These are phyloP conservation scores for Calameuta pallipes DNA, from an alignment of 2,888 invertebrate genomes.

Conservation along the genomic window DNA sequence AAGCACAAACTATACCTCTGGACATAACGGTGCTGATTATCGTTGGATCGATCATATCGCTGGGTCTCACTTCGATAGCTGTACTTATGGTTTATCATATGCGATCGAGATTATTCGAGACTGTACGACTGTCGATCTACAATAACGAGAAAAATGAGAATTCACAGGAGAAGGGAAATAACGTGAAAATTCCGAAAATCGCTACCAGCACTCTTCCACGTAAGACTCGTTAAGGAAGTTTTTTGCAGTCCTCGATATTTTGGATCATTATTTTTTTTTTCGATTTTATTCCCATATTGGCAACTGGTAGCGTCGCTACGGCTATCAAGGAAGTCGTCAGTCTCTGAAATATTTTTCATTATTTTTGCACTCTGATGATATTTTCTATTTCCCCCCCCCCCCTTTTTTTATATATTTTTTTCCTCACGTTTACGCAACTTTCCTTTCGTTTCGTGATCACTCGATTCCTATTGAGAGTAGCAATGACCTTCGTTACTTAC, in stretches of 20 bases:
- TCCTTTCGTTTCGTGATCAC: background rate
- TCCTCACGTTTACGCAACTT: background rate
- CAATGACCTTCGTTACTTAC: background rate
- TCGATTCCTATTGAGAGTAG: background rate
- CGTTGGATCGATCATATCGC: constrained; percentile 55
- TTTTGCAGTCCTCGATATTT: background rate
- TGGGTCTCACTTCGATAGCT: constrained; percentile 55
- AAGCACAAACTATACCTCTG: constrained; percentile 39
- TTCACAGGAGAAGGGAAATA: background rate
- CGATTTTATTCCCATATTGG: no score
- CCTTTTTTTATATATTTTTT: background rate
- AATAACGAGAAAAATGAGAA: constrained; percentile 42
- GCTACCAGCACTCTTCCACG: constrained; percentile 28
- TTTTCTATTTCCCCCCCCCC: no score
- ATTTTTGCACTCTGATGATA: background rate
- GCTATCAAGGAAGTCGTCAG: background rate
- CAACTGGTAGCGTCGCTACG: background rate
- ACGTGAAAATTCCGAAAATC: constrained; percentile 38
- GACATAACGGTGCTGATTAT: constrained; percentile 56
- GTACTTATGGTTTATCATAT: constrained; percentile 57
- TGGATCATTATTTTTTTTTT: constrained; percentile 13
- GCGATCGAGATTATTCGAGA: constrained; percentile 55
- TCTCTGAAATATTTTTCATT: background rate
- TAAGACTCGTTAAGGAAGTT: constrained; percentile 21
- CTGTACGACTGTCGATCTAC: constrained; percentile 56